Percentiles rank a stretch among this genome's conserved stretches.
Evolutionary conservation across 2,888 invertebrate species (phyloP).

Genomic region (Plebejus argus): DNA sequence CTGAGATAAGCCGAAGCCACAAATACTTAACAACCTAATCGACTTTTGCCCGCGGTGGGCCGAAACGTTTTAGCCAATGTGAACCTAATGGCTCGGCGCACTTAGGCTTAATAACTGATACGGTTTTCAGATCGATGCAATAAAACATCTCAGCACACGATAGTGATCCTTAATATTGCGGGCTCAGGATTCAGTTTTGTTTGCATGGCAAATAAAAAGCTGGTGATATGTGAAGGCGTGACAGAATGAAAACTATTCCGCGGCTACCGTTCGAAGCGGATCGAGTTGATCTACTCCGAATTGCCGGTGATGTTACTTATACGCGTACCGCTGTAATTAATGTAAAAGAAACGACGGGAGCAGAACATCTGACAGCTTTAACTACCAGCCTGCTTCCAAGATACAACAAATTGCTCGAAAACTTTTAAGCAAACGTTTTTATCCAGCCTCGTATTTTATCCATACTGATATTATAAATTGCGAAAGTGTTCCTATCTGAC

Average conservation of each 20-base stretch:
- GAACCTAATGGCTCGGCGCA: constrained; percentile 52
- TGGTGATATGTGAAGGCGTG: constrained; percentile 45
- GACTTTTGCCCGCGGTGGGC: constrained; percentile 49
- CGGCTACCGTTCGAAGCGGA: constrained; percentile 55
- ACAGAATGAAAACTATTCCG: constrained; percentile 56
- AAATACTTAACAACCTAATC: constrained; percentile 63
- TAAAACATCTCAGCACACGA: constrained; percentile 41
- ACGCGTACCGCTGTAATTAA: constrained; percentile 25
- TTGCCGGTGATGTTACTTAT: constrained; percentile 33
- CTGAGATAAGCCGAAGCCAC: constrained; percentile 65
- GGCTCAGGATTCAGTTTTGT: constrained; percentile 31
- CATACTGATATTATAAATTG: too few relatives aligned
- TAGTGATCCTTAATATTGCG: constrained; percentile 47
- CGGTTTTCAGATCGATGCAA: constrained; percentile 28
- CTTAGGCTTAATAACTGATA: constrained; percentile 45
- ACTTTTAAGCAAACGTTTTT: background rate
- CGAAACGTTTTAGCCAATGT: constrained; percentile 50
- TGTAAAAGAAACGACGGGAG: background rate
- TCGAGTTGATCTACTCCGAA: constrained; percentile 49
- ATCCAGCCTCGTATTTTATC: background rate
- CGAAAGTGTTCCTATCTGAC: too few relatives aligned
- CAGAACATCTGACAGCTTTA: background rate
- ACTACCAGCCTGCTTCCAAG: background rate
- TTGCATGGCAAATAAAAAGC: constrained; percentile 27
- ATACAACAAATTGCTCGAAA: background rate